Base-by-base conservation (phyloP, 2,888 invertebrate species). In the Cremastobaeus sp. region DNA sequence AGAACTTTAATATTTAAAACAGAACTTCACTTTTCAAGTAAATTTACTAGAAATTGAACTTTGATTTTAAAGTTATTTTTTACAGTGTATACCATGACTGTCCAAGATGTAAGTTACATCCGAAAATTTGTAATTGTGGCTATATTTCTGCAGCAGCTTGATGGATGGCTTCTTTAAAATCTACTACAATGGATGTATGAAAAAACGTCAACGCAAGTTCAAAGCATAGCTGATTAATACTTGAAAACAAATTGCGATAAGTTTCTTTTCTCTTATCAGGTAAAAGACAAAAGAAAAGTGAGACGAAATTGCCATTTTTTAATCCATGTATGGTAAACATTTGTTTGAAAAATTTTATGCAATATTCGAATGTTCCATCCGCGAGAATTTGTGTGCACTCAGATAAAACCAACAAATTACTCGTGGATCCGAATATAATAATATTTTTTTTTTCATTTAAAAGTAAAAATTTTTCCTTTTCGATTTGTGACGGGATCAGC, bases 381-480 rank as follows among this genome's bases (percentile, higher is more conserved):
- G 17, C 15, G 6, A 37, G 17, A 37, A 37, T 37, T 3, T 5
- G 17, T 2, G 6, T n/a, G 17, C 37, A 37, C 17, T 37, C 17
- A 6, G 11, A 15, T 3, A 37, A 6, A 37, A 17, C 11, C 14
- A 12, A 12, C 14, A 35, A 35, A 12, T 35, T 35, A 1, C 2
- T 14, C 14, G 11, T 2, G 14, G 12, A 35, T 2, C 12, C 11
- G 14, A 37, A 37, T 37, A 37, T 37, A 17, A 11, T n/a, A 37
- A 37, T 37, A 37, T 37, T 34, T 34, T 34, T 12, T 14, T 34
- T 25, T 25, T 25, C 35, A 14, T 35, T 35, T 14, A 35, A 35
- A 5, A 35, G n/a, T 12, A 35, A 14, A 35, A 35, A 35, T 12
- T 35, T 2, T 35, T 35, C 35, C 1, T 14, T 8, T 11, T n/a